Evolutionary conservation across 2,113 vertebrate genomes (phyloP).

Genomic region (Chlamydotis undulata): DNA sequence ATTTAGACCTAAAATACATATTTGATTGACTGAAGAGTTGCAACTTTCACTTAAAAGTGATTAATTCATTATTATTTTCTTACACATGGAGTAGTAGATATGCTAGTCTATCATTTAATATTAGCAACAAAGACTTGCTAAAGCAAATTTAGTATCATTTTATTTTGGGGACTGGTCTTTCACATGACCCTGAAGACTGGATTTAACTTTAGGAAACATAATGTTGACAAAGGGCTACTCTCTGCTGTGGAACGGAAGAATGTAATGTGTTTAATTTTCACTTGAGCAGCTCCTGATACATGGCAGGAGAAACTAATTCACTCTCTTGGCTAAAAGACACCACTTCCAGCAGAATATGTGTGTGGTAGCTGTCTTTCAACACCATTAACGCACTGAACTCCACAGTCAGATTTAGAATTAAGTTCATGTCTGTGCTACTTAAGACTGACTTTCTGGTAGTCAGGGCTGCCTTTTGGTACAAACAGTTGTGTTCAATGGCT

Average conservation of each 20-base stretch:
- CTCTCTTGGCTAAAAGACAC: background rate
- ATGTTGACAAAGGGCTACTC: background rate
- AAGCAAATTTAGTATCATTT: background rate
- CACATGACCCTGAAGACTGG: background rate
- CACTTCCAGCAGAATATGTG: background rate
- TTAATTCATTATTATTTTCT: background rate
- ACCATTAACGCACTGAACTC: background rate
- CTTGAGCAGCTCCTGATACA: background rate
- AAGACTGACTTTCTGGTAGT: background rate
- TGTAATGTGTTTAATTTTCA: background rate
- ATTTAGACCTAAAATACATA: background rate
- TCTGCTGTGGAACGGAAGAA: background rate
- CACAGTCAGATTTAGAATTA: background rate
- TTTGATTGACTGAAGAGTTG: background rate
- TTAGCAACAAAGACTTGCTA: background rate
- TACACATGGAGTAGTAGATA: background rate
- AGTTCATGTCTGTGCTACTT: background rate
- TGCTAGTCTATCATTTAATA: background rate
- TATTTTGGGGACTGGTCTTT: background rate
- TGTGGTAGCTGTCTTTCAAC: background rate
- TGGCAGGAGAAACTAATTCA: background rate
- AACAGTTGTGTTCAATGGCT: background rate
- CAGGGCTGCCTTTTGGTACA: background rate
- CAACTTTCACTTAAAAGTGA: background rate
- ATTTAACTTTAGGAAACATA: background rate